These are phyloP conservation scores for Argyrosomus japonicus DNA, from an alignment of 2,113 vertebrate genomes.

Conservation along the genomic window DNA sequence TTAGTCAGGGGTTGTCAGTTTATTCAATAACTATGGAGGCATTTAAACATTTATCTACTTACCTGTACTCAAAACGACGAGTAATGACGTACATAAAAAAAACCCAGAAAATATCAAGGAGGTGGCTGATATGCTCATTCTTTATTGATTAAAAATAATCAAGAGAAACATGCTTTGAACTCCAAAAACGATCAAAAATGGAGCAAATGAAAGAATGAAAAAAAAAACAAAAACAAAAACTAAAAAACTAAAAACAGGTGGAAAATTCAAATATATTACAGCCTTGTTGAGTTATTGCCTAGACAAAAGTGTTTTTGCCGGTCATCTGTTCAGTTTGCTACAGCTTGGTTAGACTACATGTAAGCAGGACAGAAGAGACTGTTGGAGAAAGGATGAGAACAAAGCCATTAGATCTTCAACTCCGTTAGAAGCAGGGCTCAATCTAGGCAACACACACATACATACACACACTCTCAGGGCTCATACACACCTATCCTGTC, in stretches of 20 bases:
- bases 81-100: neutral
- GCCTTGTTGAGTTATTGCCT: constrained; percentile 85
- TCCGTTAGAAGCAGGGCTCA: constrained; percentile 29
- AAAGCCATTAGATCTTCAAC: constrained; percentile 52
- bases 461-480: neutral
- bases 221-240: constrained; percentile 24
- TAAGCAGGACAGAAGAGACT: constrained; percentile 55
- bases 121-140: constrained; percentile 84
- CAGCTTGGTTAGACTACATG: constrained; percentile 60
- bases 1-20: too few relatives aligned
- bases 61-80: too few relatives aligned
- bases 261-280: constrained; percentile 86
- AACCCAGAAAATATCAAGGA: neutral
- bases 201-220: constrained; percentile 62
- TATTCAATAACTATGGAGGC: too few relatives aligned
- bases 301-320: constrained; percentile 78
- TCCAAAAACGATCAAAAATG: constrained; percentile 87
- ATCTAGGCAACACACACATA: constrained; percentile 21
- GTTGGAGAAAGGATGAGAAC: constrained; percentile 43
- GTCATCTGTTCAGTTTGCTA: constrained; percentile 74
- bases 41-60: too few relatives aligned
- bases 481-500: constrained; percentile 40
- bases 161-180: constrained; percentile 93
- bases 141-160: constrained; percentile 96
- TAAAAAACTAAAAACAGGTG: constrained; percentile 59